A percentile compares a stretch with the other conserved stretches of the same genome.
phyloP scores from a whole-genome alignment of 2,113 vertebrate species.

The Channa maculata region DNA sequence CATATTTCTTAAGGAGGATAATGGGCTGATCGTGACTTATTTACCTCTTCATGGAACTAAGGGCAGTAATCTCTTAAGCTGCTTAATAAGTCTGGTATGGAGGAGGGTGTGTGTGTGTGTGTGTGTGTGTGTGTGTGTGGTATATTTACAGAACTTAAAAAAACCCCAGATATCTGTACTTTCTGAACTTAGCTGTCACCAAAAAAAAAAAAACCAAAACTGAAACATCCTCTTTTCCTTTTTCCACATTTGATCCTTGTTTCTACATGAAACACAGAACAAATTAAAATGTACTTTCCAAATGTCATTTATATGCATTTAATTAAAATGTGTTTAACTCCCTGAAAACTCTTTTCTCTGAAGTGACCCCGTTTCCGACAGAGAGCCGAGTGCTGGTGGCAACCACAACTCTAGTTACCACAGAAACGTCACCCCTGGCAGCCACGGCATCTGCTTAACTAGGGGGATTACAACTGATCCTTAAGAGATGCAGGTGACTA shows the following conservation, averaged over 20 bases:
- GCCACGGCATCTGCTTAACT: conserved; percentile 42
- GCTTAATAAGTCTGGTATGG: conserved; percentile 76
- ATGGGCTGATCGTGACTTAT: conserved; percentile 48
- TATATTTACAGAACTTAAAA: neutral
- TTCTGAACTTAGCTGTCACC: neutral
- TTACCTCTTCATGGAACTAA: conserved; percentile 64
- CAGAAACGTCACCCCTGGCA: conserved; percentile 37
- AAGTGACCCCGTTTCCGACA: conserved; percentile 6
- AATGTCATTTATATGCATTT: neutral
- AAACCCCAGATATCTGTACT: conserved; percentile 13
- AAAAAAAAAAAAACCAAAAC: neutral
- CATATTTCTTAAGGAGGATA: conserved; percentile 29
- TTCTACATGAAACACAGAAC: neutral
- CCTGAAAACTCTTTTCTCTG: neutral
- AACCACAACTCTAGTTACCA: conserved; percentile 44
- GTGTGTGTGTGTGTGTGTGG: conserved; percentile 20
- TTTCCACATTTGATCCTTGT: no score
- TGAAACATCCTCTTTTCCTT: neutral
- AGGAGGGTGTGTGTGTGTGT: conserved; percentile 10
- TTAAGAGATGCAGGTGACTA: conserved; percentile 69
- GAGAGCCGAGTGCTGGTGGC: neutral
- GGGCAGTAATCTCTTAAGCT: conserved; percentile 80
- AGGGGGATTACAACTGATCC: conserved; percentile 65
- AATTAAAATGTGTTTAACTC: no score
- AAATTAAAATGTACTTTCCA: neutral